Evolutionary conservation across 2,888 invertebrate species (phyloP).

Genomic region (Anorthoa munda): DNA sequence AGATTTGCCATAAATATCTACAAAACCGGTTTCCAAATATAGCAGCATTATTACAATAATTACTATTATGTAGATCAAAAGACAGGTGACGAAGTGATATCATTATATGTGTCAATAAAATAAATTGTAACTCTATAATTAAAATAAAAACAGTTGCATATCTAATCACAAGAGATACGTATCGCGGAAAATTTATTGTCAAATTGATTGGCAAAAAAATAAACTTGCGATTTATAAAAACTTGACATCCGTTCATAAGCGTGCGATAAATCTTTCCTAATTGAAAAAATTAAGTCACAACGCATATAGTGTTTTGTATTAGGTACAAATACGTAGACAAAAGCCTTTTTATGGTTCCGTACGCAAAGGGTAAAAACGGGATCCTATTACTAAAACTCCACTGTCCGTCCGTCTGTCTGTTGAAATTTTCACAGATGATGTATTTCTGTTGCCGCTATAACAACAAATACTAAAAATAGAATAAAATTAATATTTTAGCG

Average conservation of each 20-base stretch:
- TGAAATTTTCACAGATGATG: too few species aligned
- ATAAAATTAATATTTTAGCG: too few species aligned
- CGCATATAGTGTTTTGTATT: too few species aligned
- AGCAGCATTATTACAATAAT: background rate
- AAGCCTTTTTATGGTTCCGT: too few species aligned
- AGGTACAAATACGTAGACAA: too few species aligned
- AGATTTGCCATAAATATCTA: background rate
- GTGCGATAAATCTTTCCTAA: background rate
- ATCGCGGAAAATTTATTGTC: slow-evolving; percentile 54
- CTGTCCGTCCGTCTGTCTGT: too few species aligned
- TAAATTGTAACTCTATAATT: slow-evolving; percentile 17
- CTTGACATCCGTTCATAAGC: slow-evolving; percentile 1
- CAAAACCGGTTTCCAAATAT: background rate
- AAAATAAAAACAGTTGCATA: slow-evolving; percentile 41
- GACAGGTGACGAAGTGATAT: background rate
- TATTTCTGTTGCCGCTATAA: too few species aligned
- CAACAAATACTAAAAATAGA: too few species aligned
- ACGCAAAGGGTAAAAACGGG: too few species aligned
- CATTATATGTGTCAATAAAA: slow-evolving; percentile 30
- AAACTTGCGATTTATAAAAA: slow-evolving; percentile 4
- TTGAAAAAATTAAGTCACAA: background rate
- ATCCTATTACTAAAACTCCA: too few species aligned
- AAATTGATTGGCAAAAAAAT: slow-evolving; percentile 16
- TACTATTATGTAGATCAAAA: slow-evolving; percentile 12
- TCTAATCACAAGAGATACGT: slow-evolving; percentile 50